A percentile compares a stretch with the other conserved stretches of the same genome.
These are phyloP conservation scores for Tholera decimalis DNA, from an alignment of 2,888 invertebrate genomes.

Conservation along the genomic window DNA sequence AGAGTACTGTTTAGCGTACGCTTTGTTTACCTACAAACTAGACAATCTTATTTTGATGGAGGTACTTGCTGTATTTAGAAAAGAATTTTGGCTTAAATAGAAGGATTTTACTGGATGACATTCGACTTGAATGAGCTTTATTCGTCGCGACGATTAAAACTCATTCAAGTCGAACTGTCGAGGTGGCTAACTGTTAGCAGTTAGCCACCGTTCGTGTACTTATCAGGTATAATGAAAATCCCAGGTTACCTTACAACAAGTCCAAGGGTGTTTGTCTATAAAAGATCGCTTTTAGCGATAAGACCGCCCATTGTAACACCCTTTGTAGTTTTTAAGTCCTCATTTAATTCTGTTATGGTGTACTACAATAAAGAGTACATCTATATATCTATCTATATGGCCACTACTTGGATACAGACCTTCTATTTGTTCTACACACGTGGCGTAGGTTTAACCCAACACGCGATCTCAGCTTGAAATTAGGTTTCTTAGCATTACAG, in stretches of 20 bases:
- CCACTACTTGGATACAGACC: background rate
- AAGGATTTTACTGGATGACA: constrained; percentile 6
- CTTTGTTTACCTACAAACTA: constrained; percentile 17
- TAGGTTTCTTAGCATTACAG: too few relatives aligned
- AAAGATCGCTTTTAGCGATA: too few relatives aligned
- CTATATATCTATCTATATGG: too few relatives aligned
- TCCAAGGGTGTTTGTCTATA: too few relatives aligned
- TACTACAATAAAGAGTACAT: too few relatives aligned
- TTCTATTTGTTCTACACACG: background rate
- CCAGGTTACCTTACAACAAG: too few relatives aligned
- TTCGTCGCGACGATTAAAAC: too few relatives aligned
- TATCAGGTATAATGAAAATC: background rate
- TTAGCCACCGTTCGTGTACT: too few relatives aligned
- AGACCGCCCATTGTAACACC: too few relatives aligned
- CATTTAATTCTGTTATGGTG: too few relatives aligned
- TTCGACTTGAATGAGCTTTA: background rate
- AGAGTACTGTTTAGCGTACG: constrained; percentile 8
- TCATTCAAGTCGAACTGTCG: too few relatives aligned
- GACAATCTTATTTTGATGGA: constrained; percentile 33
- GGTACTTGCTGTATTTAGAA: constrained; percentile 16
- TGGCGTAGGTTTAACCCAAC: background rate
- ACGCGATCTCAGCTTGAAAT: background rate
- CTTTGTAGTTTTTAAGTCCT: too few relatives aligned
- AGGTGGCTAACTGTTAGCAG: background rate
- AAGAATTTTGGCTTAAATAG: constrained; percentile 1